Evolutionary conservation across 1,140 invertebrate genomes (phyloP).

Genomic region (Saccostrea cuccullata): DNA sequence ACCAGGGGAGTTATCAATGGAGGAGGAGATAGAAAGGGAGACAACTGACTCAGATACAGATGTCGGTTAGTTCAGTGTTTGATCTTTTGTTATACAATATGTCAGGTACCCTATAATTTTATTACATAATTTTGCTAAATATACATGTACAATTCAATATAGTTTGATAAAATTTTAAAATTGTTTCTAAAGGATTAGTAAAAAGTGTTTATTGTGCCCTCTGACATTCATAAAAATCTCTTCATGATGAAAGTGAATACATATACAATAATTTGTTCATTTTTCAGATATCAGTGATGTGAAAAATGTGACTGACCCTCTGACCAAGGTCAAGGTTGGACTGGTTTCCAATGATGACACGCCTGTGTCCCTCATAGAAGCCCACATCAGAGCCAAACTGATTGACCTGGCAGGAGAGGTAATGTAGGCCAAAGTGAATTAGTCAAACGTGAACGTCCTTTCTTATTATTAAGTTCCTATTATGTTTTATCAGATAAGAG

Average conservation of each 20-base stretch:
- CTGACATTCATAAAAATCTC: no score
- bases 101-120: no score
- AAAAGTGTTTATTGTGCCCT: no score
- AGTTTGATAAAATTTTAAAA: no score
- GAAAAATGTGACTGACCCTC: constrained; percentile 65
- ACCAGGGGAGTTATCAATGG: not conserved
- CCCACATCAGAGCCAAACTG: constrained; percentile 76
- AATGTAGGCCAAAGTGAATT: not conserved
- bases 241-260: no score
- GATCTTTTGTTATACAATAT: not conserved
- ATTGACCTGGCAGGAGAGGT: constrained; percentile 78
- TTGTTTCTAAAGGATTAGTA: no score
- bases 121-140: no score
- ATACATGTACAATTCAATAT: no score
- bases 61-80: not conserved
- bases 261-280: not conserved
- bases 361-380: constrained; percentile 71
- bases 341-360: constrained; percentile 64
- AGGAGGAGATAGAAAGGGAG: constrained; percentile 8
- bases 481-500: no score
- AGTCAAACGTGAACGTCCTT: no score
- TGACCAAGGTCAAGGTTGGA: constrained; percentile 72
- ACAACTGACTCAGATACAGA: not conserved
- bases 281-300: constrained; percentile 61
- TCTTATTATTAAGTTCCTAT: no score